Evolutionary conservation across 2,113 vertebrate species (phyloP).

Genomic region (Nasalis larvatus): DNA sequence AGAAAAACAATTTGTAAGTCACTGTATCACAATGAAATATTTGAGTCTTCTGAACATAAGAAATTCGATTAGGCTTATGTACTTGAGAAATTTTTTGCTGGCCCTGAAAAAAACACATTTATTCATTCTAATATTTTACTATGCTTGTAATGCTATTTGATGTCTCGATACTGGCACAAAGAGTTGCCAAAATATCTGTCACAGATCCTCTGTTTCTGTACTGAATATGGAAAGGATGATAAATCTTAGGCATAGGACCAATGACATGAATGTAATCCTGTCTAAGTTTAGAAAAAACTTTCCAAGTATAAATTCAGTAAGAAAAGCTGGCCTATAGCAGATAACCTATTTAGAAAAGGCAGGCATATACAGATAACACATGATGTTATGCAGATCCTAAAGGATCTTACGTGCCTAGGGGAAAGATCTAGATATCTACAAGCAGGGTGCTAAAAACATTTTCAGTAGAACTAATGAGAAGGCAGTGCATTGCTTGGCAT

Average conservation of each 20-base stretch:
- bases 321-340: neutral
- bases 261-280: neutral
- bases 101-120: conserved; percentile 15
- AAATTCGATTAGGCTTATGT: neutral
- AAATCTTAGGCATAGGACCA: neutral
- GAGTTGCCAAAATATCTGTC: neutral
- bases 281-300: neutral
- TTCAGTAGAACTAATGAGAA: neutral
- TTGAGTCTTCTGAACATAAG: conserved; percentile 29
- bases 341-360: neutral
- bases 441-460: neutral
- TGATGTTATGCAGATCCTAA: neutral
- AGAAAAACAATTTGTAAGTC: conserved; percentile 57
- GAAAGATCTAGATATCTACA: neutral
- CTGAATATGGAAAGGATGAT: neutral
- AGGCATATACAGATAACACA: neutral
- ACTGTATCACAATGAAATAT: conserved; percentile 1
- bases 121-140: neutral
- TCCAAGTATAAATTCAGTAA: neutral
- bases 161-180: neutral
- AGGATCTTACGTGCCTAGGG: neutral
- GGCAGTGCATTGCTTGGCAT: neutral
- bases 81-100: conserved; percentile 37
- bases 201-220: neutral
- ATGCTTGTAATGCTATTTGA: neutral